These are phyloP conservation scores for Drosophila siamana DNA, from an alignment of 2,888 invertebrate genomes.

Conservation along the genomic window DNA sequence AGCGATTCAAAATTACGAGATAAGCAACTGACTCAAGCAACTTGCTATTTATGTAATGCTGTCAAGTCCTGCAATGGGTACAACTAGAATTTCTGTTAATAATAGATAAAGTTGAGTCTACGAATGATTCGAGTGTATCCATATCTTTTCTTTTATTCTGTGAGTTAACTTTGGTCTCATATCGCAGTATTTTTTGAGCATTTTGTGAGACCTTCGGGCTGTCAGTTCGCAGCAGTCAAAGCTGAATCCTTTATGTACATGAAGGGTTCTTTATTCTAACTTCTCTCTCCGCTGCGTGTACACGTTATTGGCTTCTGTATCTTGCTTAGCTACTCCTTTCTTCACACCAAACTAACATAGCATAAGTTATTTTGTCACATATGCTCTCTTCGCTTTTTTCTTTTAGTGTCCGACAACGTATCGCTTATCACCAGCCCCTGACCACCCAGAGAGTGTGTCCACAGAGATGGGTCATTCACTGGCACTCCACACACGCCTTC, in stretches of 20 bases:
- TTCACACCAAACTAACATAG: slow-evolving; percentile 15
- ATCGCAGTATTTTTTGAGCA: background rate
- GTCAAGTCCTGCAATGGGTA: too few relatives aligned
- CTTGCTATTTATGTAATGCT: too few relatives aligned
- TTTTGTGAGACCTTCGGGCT: background rate
- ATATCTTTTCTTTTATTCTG: too few relatives aligned
- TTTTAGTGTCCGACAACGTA: slow-evolving; percentile 29
- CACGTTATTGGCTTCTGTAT: background rate
- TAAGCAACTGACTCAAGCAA: too few relatives aligned
- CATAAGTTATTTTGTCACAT: slow-evolving; percentile 40
- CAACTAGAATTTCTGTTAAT: too few relatives aligned
- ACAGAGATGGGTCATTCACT: slow-evolving; percentile 42
- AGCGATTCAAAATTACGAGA: too few relatives aligned
- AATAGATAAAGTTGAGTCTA: too few relatives aligned
- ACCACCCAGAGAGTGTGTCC: slow-evolving; percentile 53
- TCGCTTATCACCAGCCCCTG: slow-evolving; percentile 32
- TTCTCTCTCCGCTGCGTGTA: background rate
- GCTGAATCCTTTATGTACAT: background rate
- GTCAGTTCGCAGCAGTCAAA: background rate
- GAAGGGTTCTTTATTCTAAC: background rate
- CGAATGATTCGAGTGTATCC: too few relatives aligned
- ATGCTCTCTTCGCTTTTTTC: slow-evolving; percentile 30
- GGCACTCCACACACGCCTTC: slow-evolving; percentile 23
- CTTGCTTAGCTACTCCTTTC: background rate
- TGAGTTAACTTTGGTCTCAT: background rate